These are phyloP conservation scores for Frieseomelitta varia DNA, from an alignment of 1,140 invertebrate species.

Conservation along the genomic window DNA sequence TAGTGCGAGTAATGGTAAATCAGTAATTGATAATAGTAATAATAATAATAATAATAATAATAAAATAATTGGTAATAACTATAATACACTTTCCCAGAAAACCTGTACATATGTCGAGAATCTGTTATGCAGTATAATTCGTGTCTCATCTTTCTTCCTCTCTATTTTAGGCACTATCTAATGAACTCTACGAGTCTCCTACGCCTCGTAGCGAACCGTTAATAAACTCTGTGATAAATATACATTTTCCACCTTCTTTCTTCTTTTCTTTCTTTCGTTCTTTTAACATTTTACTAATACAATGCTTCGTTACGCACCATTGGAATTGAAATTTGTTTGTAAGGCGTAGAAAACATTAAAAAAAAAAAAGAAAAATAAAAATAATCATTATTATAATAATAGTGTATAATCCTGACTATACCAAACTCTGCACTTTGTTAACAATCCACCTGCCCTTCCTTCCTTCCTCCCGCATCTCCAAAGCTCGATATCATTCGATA, in stretches of 20 bases:
- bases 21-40: conserved; percentile 54
- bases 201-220: conserved; percentile 32
- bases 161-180: conserved; percentile 46
- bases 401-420: conserved; percentile 15
- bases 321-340: conserved; percentile 62
- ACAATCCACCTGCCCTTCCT: neutral
- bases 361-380: conserved; percentile 14
- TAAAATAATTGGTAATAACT: conserved; percentile 69
- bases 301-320: conserved; percentile 70
- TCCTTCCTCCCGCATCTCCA: neutral
- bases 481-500: neutral
- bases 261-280: conserved; percentile 25
- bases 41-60: conserved; percentile 25
- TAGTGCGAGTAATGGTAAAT: conserved; percentile 61
- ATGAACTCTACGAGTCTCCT: conserved; percentile 40
- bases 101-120: conserved; percentile 63
- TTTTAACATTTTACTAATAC: conserved; percentile 51
- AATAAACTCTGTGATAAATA: conserved; percentile 61
- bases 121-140: conserved; percentile 62
- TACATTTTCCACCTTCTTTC: conserved; percentile 46
- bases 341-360: conserved; percentile 25
- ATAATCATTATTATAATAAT: neutral
- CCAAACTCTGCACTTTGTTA: conserved; percentile 27
- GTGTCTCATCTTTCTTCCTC: conserved; percentile 32
- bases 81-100: conserved; percentile 69